Evolutionary conservation across 2,113 vertebrate species (phyloP).

Genomic region (Otus sunia): DNA sequence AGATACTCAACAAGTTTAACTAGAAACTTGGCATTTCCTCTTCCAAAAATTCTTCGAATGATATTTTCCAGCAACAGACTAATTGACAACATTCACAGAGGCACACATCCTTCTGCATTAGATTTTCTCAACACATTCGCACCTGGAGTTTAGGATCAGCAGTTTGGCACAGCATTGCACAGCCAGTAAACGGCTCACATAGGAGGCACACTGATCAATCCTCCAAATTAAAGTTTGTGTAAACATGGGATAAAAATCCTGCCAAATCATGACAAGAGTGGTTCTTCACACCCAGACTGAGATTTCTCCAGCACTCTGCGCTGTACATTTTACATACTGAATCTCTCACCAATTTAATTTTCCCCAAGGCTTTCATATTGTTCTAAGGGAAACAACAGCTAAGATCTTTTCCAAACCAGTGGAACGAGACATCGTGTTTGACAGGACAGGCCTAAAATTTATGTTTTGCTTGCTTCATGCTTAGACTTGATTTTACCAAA

Average conservation of each 20-base stretch:
- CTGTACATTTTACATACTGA: slow-evolving; percentile 5
- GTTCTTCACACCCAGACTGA: not conserved
- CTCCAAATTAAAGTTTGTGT: not conserved
- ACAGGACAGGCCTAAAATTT: slow-evolving; percentile 68
- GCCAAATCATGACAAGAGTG: not conserved
- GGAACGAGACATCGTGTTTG: slow-evolving; percentile 43
- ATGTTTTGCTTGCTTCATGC: slow-evolving; percentile 63
- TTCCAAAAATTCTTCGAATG: not conserved
- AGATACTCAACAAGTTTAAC: slow-evolving; percentile 50
- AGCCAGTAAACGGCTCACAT: not conserved
- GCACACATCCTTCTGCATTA: not conserved
- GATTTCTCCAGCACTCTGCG: not conserved
- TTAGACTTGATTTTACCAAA: slow-evolving; percentile 63
- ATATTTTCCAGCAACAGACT: slow-evolving; percentile 29
- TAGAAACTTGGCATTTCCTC: slow-evolving; percentile 47
- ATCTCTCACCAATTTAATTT: not conserved
- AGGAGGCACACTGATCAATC: not conserved
- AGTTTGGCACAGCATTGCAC: not conserved
- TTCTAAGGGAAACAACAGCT: slow-evolving; percentile 31
- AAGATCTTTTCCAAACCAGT: slow-evolving; percentile 63
- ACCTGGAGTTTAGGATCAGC: not conserved
- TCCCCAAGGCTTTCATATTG: slow-evolving; percentile 22
- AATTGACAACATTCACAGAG: slow-evolving; percentile 48
- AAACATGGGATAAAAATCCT: not conserved
- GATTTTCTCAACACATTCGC: not conserved